Evolutionary conservation across 1,140 invertebrate genomes (phyloP), one percentile per base, ranked within the genome.

Genomic region (Platorchestia sp.): DNA sequence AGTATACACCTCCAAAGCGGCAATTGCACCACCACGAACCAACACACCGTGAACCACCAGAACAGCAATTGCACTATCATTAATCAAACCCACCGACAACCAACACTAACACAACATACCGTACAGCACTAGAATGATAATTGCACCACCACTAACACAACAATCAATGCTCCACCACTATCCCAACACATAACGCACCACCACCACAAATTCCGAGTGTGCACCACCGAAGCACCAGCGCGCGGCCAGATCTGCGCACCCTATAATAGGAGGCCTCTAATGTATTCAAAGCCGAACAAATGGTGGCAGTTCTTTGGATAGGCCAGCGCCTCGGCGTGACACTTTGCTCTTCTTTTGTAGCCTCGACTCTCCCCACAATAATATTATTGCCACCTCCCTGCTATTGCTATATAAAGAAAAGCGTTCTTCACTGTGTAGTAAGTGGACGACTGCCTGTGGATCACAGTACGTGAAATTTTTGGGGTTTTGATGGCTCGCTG

Each of bases 241-340:
- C 59, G 1, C 14, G 7, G 14, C 36, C 59, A 27, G 59, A 75
- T 75, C 59, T 36, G 59, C 59, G 36, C 59, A 75, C 59, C 87
- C n/a, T 41, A 89, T 89, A 89, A 89, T 44, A 89, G 87, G 43
- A 44, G 14, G 41, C 87, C 43, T 89, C 41, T 89, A 42, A 89
- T 89, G 87, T 44, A 89, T 89, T 41, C 87, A 89, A 89, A 89
- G 87, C 87, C 41, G 43, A 42, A 89, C 87, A 89, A 89, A 89
- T 89, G 87, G 87, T 89, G 87, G 87, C 87, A 89, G 87, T 75
- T 75, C 59, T 75, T 75, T 75, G 59, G 59, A 36, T 75, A 14
- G 59, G 10, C 59, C 10, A 10, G 59, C 59, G 59, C 59, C 59
- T 75, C 59, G 1, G 59, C 14, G 59, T 75, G 59, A 75, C 59